A percentile compares a stretch with the other conserved stretches of the same genome.
phyloP scores from a whole-genome alignment of 2,797 vertebrate species.

The Bufotes viridis region DNA sequence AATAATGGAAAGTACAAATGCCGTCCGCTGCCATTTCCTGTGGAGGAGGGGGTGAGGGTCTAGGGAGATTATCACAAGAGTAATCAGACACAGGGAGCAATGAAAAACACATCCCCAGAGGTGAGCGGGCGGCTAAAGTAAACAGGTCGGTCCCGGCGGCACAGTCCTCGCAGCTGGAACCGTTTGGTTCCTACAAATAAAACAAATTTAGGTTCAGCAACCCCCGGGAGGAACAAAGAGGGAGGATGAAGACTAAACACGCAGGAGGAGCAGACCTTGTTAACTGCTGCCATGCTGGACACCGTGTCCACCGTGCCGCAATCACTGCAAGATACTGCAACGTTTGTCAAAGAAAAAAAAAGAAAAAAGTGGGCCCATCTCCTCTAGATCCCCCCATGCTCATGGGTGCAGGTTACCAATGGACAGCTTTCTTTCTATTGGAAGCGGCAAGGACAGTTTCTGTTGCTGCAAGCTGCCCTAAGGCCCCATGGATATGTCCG shows the following conservation, averaged over 20 bases:
- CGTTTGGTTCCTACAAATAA: conserved; percentile 39
- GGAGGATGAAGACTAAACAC: conserved; percentile 18
- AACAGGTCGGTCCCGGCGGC: conserved; percentile 32
- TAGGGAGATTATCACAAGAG: conserved; percentile 10
- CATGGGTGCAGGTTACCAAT: no score
- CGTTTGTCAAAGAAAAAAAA: no score
- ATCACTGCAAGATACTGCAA: no score
- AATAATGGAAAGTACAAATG: conserved; percentile 30
- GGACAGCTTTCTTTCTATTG: no score
- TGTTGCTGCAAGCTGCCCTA: no score
- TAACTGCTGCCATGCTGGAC: not conserved
- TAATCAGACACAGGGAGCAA: conserved; percentile 62
- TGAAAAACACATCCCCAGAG: conserved; percentile 53
- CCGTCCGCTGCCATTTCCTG: conserved; percentile 43
- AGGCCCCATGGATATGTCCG: no score
- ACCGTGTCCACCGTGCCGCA: no score
- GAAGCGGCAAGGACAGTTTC: no score
- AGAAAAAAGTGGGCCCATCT: no score
- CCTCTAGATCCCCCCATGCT: no score
- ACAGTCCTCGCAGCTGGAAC: conserved; percentile 40
- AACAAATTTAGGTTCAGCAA: conserved; percentile 56
- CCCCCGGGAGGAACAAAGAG: conserved; percentile 38
- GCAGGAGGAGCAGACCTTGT: not conserved
- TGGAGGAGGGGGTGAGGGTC: conserved; percentile 47
- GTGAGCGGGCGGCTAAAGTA: conserved; percentile 58